phyloP scores from a whole-genome alignment of 1,140 invertebrate species.

The Pseudomyrmex cubaensis region DNA sequence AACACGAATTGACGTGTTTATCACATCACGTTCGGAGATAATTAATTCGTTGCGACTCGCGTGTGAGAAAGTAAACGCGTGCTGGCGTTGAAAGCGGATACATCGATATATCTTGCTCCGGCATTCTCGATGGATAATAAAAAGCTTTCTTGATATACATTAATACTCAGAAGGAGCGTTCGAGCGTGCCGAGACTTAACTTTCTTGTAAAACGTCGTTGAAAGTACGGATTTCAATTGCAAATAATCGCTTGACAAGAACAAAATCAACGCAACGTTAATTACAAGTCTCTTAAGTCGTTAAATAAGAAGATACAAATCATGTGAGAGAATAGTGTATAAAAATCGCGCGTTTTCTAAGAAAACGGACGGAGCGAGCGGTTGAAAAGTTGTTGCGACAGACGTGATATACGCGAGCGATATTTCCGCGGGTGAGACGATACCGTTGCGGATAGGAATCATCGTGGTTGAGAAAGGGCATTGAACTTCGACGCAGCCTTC shows the following conservation, averaged over 20 bases:
- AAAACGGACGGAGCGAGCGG: neutral
- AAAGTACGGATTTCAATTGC: constrained; percentile 20
- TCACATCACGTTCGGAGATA: neutral
- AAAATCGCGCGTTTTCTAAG: neutral
- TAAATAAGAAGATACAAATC: neutral
- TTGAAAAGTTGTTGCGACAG: too few relatives aligned
- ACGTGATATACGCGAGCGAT: constrained; percentile 4
- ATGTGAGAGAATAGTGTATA: neutral
- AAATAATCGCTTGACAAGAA: neutral
- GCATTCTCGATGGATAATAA: constrained; percentile 5
- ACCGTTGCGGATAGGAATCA: constrained; percentile 3
- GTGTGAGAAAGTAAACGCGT: constrained; percentile 44
- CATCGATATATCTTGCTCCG: neutral
- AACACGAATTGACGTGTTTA: neutral
- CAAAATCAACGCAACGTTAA: neutral
- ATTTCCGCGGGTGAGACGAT: constrained; percentile 26
- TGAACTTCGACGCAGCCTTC: constrained; percentile 81
- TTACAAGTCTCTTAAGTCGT: neutral
- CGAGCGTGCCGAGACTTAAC: constrained; percentile 23
- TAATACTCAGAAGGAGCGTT: constrained; percentile 13
- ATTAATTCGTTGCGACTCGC: constrained; percentile 22
- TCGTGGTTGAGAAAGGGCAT: constrained; percentile 64
- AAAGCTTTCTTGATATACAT: constrained; percentile 3
- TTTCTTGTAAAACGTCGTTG: constrained; percentile 8
- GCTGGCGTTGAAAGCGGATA: constrained; percentile 38